Evolutionary conservation across 2,888 invertebrate species (phyloP), one percentile per base, ranked within the genome.

Genomic region (Nesidiocoris tenuis): DNA sequence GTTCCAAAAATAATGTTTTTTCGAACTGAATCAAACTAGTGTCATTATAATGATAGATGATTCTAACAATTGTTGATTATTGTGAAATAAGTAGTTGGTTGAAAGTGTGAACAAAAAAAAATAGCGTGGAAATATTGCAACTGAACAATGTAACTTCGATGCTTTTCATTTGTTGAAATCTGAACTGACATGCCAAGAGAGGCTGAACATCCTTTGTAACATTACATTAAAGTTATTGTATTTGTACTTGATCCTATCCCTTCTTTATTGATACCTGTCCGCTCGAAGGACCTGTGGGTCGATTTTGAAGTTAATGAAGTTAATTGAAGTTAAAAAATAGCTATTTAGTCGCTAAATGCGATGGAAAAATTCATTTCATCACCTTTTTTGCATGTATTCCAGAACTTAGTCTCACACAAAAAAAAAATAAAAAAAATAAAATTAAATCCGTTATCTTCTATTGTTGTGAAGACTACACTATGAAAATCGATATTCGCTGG

Each of bases 211-310:
- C 54, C 57, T 72, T 72, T 72, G 63, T 72, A 72, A 70, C 72
- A 72, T 72, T 72, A 39, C 25, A 39, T 72, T 72, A 61, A 63
- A 63, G 61, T 72, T 72, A 72, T 63, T 72, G 72, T 72, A 72
- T 63, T 63, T 72, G 63, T 72, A 17, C 16, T 66, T 66, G 5
- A 39, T 12, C 12, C 3, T 39, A 12, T 39, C 12, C 12, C 39
- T 12, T 39, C 39, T 39, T 39, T 39, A 7, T 39, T 39, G 39
- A 39, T n/a, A 39, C 39, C 39, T 39, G 39, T n/a, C n/a, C n/a
- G n/a, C n/a, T n/a, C n/a, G n/a, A n/a, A n/a, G n/a, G n/a, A n/a
- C n/a, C n/a, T n/a, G n/a, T n/a, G n/a, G n/a, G n/a, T n/a, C n/a
- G n/a, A n/a, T n/a, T n/a, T n/a, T n/a, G n/a, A n/a, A n/a, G n/a